These are phyloP conservation scores for Scopus umbretta DNA, from an alignment of 2,113 vertebrate genomes.

Conservation along the genomic window DNA sequence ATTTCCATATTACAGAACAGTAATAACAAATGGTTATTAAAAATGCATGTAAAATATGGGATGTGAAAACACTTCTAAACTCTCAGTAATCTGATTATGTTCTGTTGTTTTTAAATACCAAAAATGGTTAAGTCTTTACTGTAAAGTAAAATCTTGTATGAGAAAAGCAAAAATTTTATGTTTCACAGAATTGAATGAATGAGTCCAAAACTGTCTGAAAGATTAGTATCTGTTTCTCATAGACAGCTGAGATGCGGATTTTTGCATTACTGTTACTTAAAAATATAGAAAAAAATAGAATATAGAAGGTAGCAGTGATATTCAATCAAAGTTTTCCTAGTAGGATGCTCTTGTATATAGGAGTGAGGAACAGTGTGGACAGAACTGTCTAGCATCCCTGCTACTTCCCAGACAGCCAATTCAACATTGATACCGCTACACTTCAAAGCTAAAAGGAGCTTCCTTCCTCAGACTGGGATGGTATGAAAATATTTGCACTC, in stretches of 20 bases:
- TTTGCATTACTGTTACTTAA: background rate
- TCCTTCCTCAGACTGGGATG: background rate
- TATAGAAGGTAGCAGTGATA: background rate
- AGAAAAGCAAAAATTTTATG: background rate
- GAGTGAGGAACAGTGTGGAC: background rate
- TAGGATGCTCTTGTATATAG: background rate
- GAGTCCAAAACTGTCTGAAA: background rate
- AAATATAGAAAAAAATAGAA: background rate
- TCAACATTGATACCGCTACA: background rate
- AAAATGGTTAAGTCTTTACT: constrained; percentile 13
- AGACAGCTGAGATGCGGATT: background rate
- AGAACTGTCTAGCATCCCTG: background rate
- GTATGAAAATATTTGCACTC: background rate
- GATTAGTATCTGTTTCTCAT: background rate
- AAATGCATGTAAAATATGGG: constrained; percentile 56
- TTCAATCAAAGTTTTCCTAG: background rate
- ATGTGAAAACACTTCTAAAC: background rate
- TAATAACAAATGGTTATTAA: constrained; percentile 69
- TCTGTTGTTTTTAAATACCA: constrained; percentile 35
- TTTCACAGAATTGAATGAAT: background rate
- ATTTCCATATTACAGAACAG: constrained; percentile 53
- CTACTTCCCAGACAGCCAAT: background rate
- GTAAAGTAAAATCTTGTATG: background rate
- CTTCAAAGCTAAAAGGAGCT: background rate
- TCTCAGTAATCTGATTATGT: background rate